Base-by-base conservation (phyloP, 2,113 vertebrate species). In the Tragelaphus scriptus region DNA sequence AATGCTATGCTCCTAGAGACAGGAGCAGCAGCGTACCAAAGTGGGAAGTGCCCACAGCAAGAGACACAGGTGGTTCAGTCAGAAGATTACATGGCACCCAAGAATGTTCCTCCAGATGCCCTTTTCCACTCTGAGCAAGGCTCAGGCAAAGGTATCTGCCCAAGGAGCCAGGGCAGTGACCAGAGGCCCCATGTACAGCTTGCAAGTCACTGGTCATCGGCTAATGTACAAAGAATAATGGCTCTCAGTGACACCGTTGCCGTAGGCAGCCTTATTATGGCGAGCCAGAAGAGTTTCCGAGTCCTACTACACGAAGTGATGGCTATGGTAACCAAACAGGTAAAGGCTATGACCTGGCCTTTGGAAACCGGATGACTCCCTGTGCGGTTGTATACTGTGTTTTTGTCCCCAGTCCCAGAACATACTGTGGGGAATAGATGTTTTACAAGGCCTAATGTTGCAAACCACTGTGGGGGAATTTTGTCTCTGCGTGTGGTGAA, bases 371-470 rank as follows among this genome's bases (percentile, higher is more conserved):
- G 65, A 36, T 71, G 65, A 36, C n/a, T 71, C 9, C 65, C 65
- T 36, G 65, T 36, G n/a, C 0, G 4, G n/a, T 5, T 68, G n/a
- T 71, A 71, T 21, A 36, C 65, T 71, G 65, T 2, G 65, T 36
- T 11, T 5, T n/a, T 71, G n/a, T 71, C n/a, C 65, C n/a, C 0
- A 0, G 36, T 36, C n/a, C n/a, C 4, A 0, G 65, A 71, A 36
- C 0, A 5, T 36, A 1, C 65, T 21, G 17, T 71, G 32, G 65
- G 65, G 65, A n/a, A 71, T 9, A 21, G 2, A 71, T 71, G 65
- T 68, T 68, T 68, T 68, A 68, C 17, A 68, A 68, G 65, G 65
- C 65, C n/a, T 68, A 11, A 36, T 2, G 17, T 5, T 71, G 65
- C 65, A 71, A 36, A 19, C 17, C 9, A 21, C n/a, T 71, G n/a